These are phyloP conservation scores for Lepidostoma basale DNA, from an alignment of 1,140 invertebrate species.

Conservation along the genomic window DNA sequence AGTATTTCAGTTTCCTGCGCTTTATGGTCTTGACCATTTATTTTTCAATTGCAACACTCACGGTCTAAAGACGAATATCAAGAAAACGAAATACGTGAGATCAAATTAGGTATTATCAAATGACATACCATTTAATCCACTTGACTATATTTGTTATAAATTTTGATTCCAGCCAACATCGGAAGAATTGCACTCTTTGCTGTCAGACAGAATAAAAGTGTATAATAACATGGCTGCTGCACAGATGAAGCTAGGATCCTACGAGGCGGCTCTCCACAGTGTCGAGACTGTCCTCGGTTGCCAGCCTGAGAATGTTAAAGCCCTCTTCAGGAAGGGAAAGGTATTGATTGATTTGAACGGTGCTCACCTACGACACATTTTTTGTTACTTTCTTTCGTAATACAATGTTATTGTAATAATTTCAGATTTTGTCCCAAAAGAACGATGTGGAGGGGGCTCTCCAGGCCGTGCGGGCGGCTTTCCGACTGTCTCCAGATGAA, in stretches of 20 bases:
- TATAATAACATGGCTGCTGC: slow-evolving; percentile 86
- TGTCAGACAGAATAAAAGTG: slow-evolving; percentile 77
- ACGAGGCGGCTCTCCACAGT: slow-evolving; percentile 76
- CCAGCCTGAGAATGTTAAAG: slow-evolving; percentile 85
- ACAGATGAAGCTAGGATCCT: slow-evolving; percentile 80
- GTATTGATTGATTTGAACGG: no score
- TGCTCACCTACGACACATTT: no score
- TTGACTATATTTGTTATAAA: no score
- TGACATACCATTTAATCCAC: no score
- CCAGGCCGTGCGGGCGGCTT: slow-evolving; percentile 32
- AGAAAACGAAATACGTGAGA: no score
- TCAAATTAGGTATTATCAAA: no score
- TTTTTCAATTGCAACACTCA: no score
- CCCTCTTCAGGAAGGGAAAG: slow-evolving; percentile 82
- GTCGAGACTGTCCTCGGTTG: slow-evolving; percentile 76
- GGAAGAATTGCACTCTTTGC: slow-evolving; percentile 64
- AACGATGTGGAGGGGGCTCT: slow-evolving; percentile 38
- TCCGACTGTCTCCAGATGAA: slow-evolving; percentile 35
- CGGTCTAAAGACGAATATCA: no score
- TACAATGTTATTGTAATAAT: neutral
- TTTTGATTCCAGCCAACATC: slow-evolving; percentile 61
- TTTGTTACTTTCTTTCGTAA: no score
- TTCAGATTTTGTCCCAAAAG: slow-evolving; percentile 39
- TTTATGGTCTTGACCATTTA: no score
- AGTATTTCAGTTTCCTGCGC: no score